A percentile compares a stretch with the other conserved stretches of the same genome.
Conservation (phyloP, 2,797 vertebrate genomes). For the Sphenopsis melanotis region DNA sequence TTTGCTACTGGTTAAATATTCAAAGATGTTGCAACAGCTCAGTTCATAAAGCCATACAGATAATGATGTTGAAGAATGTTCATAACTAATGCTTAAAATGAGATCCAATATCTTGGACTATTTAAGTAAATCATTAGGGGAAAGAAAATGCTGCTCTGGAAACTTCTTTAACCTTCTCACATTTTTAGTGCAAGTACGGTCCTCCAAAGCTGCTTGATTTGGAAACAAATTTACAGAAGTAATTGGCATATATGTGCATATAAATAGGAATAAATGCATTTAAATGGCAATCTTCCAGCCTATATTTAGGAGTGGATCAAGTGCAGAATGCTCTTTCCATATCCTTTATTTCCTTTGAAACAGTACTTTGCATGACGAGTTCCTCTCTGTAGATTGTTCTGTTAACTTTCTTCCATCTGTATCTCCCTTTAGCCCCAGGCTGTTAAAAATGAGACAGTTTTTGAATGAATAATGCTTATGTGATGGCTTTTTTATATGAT, state of each 20-base stretch:
- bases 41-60: background rate
- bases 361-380: constrained; percentile 2
- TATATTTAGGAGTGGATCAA: constrained; percentile 37
- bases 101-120: background rate
- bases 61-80: background rate
- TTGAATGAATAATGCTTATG: constrained; percentile 56
- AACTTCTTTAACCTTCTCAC: background rate
- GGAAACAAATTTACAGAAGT: background rate
- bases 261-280: constrained; percentile 20
- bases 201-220: background rate
- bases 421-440: constrained; percentile 39
- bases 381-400: constrained; percentile 33
- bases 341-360: constrained; percentile 46
- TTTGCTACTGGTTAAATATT: background rate
- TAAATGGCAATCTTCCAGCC: background rate
- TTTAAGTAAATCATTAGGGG: background rate
- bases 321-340: background rate
- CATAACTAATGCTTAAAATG: background rate
- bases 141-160: background rate
- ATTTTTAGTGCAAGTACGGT: background rate
- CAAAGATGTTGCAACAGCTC: background rate
- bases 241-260: background rate
- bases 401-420: constrained; percentile 43
- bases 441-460: constrained; percentile 50
- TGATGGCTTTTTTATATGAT: constrained; percentile 46